Base-by-base conservation (phyloP, 2,113 vertebrate genomes). In the Tachysurus fulvidraco region DNA sequence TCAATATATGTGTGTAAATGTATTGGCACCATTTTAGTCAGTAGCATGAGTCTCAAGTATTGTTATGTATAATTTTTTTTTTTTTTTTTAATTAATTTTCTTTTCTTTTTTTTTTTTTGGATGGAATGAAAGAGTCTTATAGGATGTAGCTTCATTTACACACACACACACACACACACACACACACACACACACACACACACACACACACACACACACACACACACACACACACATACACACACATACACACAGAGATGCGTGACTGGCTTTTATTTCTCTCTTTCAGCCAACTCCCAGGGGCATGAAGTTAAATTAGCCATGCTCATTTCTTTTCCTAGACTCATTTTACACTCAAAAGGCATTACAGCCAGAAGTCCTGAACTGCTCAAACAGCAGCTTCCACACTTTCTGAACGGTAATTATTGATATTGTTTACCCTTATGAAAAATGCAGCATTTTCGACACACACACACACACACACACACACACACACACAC, bases 351-450 rank as follows among this genome's bases (percentile, higher is more conserved):
- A 83, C 73, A 83, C 82, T 85, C 86, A 12, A 41, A 65, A 41
- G 78, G 81, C 41, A 52, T 81, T 69, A 62, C 82, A 85, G 81
- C 85, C 84, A 86, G 85, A 57, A 55, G 69, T 83, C 85, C 83
- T 41, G 64, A 50, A 81, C 69, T 14, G 83, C 84, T 87, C 81
- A 83, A 55, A 86, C 81, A 88, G 81, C 85, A 89, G 78, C 86
- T 90, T 87, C 81, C 54, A 67, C 73, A 59, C 69, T 59, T 67
- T 36, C 50, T 25, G 57, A 59, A 52, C 73, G 41, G 85, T 83
- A 88, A 90, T 91, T 87, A 89, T 83, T 87, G 65, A 82, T 84
- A 74, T 88, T 88, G 83, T 90, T 88, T 86, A 89, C 54, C 69
- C 54, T 69, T 81, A 67, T 60, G 57, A 79, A 67, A 76, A 88